Evolutionary conservation across 2,888 invertebrate genomes (phyloP), one percentile per base, ranked within the genome.

Genomic region (Drosophila hamatofila): DNA sequence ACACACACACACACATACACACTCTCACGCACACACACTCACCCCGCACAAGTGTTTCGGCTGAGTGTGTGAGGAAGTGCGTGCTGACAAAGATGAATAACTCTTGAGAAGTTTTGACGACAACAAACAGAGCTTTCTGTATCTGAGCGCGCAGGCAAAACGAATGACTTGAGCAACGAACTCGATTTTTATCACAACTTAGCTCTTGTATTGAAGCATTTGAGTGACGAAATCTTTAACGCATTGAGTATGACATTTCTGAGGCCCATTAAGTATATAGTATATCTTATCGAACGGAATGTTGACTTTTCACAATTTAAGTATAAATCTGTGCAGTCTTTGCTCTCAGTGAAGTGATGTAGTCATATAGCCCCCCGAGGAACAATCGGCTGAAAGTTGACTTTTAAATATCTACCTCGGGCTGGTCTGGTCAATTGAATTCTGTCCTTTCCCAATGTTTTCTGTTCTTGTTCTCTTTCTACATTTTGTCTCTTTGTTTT

Each of bases 41-140:
- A 44, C 23, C n/a, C 46, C 46, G 23, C 39, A 27, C 41, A 56
- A 52, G 57, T 48, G 52, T 37, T 41, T 37, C 6, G 37, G 18
- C 30, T 41, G 61, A 58, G 72, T 75, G 71, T 75, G 88, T 65
- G 81, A 75, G 80, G 81, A 86, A 85, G 78, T 86, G 87, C 84
- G 84, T 86, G 88, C 77, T 76, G 77, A 72, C 72, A 78, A 80
- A 81, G 82, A 82, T 75, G 84, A 71, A 81, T 71, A 83, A 78
- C 78, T 76, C 62, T 72, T 60, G 48, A 60, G 49, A 49, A 52
- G 41, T 39, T 39, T 56, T 52, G 62, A 71, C 77, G 69, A 79
- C 76, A 79, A 71, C 61, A 55, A 11, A 18, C 48, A 27, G 27
- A 4, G 16, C 35, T 37, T 37, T 37, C 35, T 37, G 35, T 37